Conservation (phyloP, 2,113 vertebrate genomes). For the Tursiops truncatus region DNA sequence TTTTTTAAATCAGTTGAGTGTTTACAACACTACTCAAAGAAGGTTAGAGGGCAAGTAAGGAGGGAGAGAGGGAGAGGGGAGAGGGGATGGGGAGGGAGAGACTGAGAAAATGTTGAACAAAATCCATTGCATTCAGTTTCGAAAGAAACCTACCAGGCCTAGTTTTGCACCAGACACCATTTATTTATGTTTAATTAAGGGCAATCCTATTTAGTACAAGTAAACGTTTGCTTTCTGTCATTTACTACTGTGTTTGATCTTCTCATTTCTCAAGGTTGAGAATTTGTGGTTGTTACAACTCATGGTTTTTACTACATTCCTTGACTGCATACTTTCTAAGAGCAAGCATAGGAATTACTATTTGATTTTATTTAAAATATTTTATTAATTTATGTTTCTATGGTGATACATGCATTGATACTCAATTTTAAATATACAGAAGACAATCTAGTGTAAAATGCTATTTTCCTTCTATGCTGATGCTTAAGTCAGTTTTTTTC, state of each 20-base stretch:
- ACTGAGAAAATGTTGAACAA: neutral
- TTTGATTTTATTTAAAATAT: slow-evolving; percentile 11
- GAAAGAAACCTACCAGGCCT: neutral
- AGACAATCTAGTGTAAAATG: neutral
- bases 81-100: neutral
- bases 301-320: neutral
- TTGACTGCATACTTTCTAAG: neutral
- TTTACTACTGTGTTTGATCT: neutral
- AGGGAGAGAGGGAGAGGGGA: neutral
- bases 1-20: neutral
- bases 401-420: neutral
- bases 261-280: neutral
- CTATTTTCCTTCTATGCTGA: neutral
- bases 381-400: neutral
- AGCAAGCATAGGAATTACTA: neutral
- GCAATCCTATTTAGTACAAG: neutral
- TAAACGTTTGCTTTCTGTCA: neutral
- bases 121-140: neutral
- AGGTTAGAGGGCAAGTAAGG: neutral
- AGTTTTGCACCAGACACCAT: neutral
- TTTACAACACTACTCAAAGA: neutral
- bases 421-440: neutral
- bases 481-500: neutral
- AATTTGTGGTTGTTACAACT: neutral
- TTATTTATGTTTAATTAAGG: neutral